A percentile compares a stretch with the other conserved stretches of the same genome.
These are phyloP conservation scores for Macrostomum lignano DNA, from an alignment of 1,140 invertebrate genomes.

Conservation along the genomic window DNA sequence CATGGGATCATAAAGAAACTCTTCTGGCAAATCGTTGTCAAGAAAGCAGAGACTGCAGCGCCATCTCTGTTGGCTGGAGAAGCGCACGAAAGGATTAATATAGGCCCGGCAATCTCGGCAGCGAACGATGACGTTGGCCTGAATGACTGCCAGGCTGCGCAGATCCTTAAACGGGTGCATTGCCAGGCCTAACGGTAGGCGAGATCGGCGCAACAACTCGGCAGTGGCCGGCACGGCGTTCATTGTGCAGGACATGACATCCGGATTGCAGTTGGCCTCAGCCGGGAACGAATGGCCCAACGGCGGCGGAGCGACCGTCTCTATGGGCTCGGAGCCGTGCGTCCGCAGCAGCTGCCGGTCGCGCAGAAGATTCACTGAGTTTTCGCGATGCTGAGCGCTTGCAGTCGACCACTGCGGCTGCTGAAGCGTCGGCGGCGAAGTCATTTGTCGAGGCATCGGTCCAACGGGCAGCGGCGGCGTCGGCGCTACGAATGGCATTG, in stretches of 20 bases:
- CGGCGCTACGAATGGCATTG: too few relatives aligned
- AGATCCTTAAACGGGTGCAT: conserved; percentile 97
- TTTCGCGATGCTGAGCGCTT: too few relatives aligned
- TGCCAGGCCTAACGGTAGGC: conserved; percentile 71
- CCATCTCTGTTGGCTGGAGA: conserved; percentile 79
- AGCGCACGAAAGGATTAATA: conserved; percentile 95
- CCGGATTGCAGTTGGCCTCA: conserved; percentile 5
- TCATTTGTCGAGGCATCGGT: too few relatives aligned
- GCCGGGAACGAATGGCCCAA: too few relatives aligned
- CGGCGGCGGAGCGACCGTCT: too few relatives aligned
- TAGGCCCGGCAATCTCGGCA: conserved; percentile 86
- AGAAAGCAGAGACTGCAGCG: conserved; percentile 92
- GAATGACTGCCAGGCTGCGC: conserved; percentile 74
- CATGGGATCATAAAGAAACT: conserved; percentile 83
- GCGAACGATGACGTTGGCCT: conserved; percentile 74
- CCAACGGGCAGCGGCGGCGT: too few relatives aligned
- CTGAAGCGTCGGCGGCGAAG: too few relatives aligned
- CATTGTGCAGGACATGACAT: conserved; percentile 45
- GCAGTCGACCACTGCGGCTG: too few relatives aligned
- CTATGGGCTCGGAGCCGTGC: too few relatives aligned
- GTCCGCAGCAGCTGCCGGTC: too few relatives aligned
- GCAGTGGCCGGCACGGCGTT: conserved; percentile 76
- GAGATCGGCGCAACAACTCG: conserved; percentile 63
- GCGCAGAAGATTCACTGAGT: too few relatives aligned
- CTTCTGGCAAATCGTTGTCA: conserved; percentile 86